Conservation (phyloP, 2,797 vertebrate species). For the Scomberomorus guttatus region DNA sequence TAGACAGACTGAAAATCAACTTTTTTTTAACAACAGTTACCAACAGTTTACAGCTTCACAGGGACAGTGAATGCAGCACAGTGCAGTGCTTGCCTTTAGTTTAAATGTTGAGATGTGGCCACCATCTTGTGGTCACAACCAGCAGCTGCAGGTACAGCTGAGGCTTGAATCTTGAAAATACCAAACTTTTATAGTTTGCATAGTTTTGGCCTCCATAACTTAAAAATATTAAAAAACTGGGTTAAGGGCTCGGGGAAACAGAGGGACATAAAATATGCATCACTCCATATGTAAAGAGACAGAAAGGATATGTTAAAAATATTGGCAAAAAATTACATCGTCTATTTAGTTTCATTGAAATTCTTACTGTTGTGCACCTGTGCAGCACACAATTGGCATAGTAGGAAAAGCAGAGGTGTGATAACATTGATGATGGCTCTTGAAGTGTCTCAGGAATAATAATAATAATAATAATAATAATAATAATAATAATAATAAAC, state of each 20-base stretch:
- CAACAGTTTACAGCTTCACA: neutral
- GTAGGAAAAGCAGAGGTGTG: too few species aligned
- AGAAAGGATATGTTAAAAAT: too few species aligned
- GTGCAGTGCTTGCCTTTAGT: constrained; percentile 12
- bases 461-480: too few species aligned
- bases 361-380: neutral
- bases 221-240: too few species aligned
- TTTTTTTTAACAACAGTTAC: too few species aligned
- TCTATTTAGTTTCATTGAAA: neutral
- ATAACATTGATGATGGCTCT: neutral
- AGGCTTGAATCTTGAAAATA: neutral
- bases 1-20: too few species aligned
- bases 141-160: constrained; percentile 26
- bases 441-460: neutral
- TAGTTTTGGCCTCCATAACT: too few species aligned
- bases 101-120: constrained; percentile 46
- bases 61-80: constrained; percentile 48
- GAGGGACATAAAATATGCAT: too few species aligned
- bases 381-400: neutral
- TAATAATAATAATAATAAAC: too few species aligned
- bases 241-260: too few species aligned
- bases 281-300: neutral
- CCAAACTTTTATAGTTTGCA: too few species aligned
- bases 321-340: too few species aligned
- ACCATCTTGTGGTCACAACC: constrained; percentile 70